Conservation (phyloP, 2,113 vertebrate genomes). For the Sebastes schlegelii region DNA sequence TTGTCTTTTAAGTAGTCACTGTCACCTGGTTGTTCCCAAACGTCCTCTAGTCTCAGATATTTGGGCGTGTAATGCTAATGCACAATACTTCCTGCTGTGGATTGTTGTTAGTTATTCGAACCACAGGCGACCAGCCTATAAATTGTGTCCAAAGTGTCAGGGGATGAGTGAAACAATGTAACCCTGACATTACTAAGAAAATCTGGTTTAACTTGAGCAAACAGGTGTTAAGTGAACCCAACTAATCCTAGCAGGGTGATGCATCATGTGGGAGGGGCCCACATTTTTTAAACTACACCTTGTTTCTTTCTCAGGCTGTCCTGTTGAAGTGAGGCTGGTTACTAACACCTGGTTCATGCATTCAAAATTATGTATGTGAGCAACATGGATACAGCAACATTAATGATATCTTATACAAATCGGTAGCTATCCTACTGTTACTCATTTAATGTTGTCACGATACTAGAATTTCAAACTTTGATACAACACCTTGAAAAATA, state of each 20-base stretch:
- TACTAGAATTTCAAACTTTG: no score
- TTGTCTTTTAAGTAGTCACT: background rate
- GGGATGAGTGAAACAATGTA: background rate
- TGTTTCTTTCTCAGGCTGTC: background rate
- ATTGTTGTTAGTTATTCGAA: background rate
- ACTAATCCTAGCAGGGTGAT: background rate
- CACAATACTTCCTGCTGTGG: background rate
- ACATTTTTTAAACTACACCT: background rate
- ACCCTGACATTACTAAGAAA: background rate
- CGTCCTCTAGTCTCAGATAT: background rate
- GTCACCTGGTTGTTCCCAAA: background rate
- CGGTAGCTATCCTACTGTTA: background rate
- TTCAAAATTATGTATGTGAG: background rate
- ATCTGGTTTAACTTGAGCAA: conserved; percentile 8
- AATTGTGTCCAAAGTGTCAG: background rate
- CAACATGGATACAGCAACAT: background rate
- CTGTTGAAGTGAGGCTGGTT: background rate
- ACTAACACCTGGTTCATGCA: background rate
- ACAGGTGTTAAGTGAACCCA: background rate
- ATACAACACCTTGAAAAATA: no score
- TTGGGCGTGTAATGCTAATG: background rate
- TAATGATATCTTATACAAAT: background rate
- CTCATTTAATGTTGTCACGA: background rate
- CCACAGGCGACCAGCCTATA: background rate
- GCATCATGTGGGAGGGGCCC: background rate